Conservation (phyloP, 1,140 invertebrate genomes). For the Phortica variegata region DNA sequence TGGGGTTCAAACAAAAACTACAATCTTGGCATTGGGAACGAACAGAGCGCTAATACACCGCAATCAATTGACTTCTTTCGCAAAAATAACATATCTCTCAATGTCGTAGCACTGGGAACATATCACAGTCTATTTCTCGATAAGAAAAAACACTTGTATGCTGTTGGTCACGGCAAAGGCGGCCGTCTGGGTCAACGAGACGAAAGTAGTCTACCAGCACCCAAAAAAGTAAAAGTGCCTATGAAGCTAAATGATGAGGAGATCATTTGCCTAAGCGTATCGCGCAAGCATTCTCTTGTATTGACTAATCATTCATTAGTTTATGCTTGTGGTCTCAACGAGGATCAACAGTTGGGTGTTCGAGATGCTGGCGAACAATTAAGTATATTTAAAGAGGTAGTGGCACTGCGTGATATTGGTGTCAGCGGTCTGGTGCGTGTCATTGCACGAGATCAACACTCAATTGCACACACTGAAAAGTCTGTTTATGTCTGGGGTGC, state of each 20-base stretch:
- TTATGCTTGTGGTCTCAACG: constrained; percentile 68
- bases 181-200: constrained; percentile 65
- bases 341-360: constrained; percentile 66
- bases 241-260: constrained; percentile 56
- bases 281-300: constrained; percentile 67
- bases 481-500: constrained; percentile 66
- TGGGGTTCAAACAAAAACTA: constrained; percentile 76
- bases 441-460: constrained; percentile 64
- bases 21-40: constrained; percentile 62
- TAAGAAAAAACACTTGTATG: constrained; percentile 61
- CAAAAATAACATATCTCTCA: constrained; percentile 42
- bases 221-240: constrained; percentile 59
- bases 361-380: constrained; percentile 59
- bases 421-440: constrained; percentile 29
- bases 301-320: constrained; percentile 62
- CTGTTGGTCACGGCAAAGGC: constrained; percentile 72
- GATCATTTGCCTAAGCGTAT: constrained; percentile 54
- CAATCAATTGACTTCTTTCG: constrained; percentile 51
- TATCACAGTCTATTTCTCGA: constrained; percentile 71
- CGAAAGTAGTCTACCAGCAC: constrained; percentile 63
- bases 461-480: constrained; percentile 63
- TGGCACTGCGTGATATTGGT: constrained; percentile 39
- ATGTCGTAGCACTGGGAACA: constrained; percentile 62
- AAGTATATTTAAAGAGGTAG: constrained; percentile 59
- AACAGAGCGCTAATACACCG: constrained; percentile 31